Percentiles rank a stretch among this genome's conserved stretches.
Conservation (phyloP, 2,113 vertebrate genomes). For the Ophiodon elongatus region DNA sequence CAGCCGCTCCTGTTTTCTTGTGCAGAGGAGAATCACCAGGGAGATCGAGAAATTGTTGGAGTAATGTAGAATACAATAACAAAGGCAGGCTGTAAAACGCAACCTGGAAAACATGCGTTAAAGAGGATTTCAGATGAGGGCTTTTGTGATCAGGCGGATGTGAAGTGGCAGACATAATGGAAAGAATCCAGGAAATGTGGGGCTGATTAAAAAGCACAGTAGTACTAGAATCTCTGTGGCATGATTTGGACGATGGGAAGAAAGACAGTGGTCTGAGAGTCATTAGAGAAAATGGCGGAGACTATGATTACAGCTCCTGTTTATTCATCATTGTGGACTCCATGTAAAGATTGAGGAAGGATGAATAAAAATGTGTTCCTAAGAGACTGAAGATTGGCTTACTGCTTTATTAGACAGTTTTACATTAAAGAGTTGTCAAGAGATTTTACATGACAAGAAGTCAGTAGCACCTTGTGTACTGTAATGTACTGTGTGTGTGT, state of each 20-base stretch:
- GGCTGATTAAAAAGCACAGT: conserved; percentile 22
- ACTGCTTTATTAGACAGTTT: conserved; percentile 22
- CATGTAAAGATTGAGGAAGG: conserved; percentile 37
- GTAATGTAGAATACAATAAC: conserved; percentile 66
- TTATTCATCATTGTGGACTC: conserved; percentile 18
- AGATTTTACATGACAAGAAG: neutral
- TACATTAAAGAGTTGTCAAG: conserved; percentile 34
- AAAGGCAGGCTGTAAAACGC: conserved; percentile 56
- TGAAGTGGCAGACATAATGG: conserved; percentile 45
- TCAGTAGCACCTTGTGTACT: no score
- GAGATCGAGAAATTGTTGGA: conserved; percentile 68
- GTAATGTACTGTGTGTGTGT: no score
- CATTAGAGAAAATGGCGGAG: conserved; percentile 16
- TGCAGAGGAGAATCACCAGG: conserved; percentile 62
- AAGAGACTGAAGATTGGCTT: conserved; percentile 12
- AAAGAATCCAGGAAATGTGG: conserved; percentile 20
- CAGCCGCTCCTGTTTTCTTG: conserved; percentile 66
- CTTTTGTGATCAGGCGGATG: conserved; percentile 46
- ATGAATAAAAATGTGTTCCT: conserved; percentile 4
- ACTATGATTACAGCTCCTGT: conserved; percentile 14
- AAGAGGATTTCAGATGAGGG: conserved; percentile 46
- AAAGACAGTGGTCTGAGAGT: conserved; percentile 21
- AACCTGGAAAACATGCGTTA: conserved; percentile 46
- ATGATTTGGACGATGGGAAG: conserved; percentile 27
- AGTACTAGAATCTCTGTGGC: neutral